These are phyloP conservation scores for Stenodera caucasica DNA, from an alignment of 2,888 invertebrate species.

Conservation along the genomic window DNA sequence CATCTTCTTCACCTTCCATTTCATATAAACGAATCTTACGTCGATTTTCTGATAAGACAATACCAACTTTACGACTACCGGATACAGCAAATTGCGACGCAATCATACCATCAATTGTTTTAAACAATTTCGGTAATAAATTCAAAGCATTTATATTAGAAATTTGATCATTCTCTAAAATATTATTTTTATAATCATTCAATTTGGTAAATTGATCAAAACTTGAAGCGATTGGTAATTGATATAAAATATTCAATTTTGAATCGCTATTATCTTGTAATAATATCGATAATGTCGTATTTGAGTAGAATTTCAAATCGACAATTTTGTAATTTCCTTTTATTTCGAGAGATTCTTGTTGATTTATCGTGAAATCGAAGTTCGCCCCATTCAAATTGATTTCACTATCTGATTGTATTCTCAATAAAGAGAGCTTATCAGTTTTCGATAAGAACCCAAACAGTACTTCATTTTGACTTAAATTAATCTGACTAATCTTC, in stretches of 20 bases:
- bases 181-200: conserved; percentile 26
- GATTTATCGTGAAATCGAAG: conserved; percentile 56
- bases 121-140: conserved; percentile 60
- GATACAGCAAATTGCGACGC: conserved; percentile 79
- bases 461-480: conserved; percentile 58
- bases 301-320: conserved; percentile 77
- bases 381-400: conserved; percentile 52
- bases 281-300: conserved; percentile 72
- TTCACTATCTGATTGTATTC: not conserved
- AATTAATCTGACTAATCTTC: conserved; percentile 59
- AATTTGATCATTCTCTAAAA: conserved; percentile 49
- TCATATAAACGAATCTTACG: conserved; percentile 85
- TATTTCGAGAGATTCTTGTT: conserved; percentile 8
- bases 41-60: conserved; percentile 76
- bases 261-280: conserved; percentile 59
- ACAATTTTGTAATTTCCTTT: conserved; percentile 58
- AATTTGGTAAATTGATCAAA: conserved; percentile 47
- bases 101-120: conserved; percentile 68
- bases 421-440: not conserved
- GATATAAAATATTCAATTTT: conserved; percentile 42
- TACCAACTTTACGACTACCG: conserved; percentile 80
- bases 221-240: conserved; percentile 40
- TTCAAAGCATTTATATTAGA: conserved; percentile 60
- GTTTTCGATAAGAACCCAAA: conserved; percentile 58
- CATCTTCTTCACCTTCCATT: conserved; percentile 92